Evolutionary conservation across 2,888 invertebrate species (phyloP), one percentile per base, ranked within the genome.

Genomic region (Sisyra nigra): DNA sequence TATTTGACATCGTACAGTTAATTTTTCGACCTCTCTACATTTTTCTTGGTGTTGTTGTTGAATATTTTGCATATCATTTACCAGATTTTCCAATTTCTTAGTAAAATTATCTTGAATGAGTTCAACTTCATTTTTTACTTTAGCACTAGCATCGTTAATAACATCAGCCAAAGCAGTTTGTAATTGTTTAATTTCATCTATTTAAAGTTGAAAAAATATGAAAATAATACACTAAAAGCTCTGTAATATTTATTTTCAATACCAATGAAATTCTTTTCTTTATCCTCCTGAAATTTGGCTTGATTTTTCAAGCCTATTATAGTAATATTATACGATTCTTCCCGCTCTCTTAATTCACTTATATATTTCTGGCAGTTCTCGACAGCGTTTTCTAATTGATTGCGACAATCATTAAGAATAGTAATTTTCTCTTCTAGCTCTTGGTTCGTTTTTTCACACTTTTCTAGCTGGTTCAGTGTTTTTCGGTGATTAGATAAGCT

Each of bases 31-130:
- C 42, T 72, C 54, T 7, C 67, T 54, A 18, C 65, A 65, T 51
- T 75, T 76, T 45, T 71, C 67, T 14, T 69, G 66, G 30, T 76
- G 53, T 50, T 77, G 73, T 0, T 67, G 55, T 50, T 75, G 72
- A 11, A 72, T 52, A 48, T 67, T 67, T 50, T 67, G 67, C 9
- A 77, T 67, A 48, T 76, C 73, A 8, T 62, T 53, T 11, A 69
- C 52, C 61, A 76, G 68, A 39, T 69, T 69, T 38, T 72, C 62
- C 10, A 72, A 57, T 54, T 74, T 76, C 40, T 69, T 70, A 19
- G 71, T 69, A 50, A 73, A 74, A 48, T 68, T 69, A 3, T 69
- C 63, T 53, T 67, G 75, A 0, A 74, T 57, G 41, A 65, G 63
- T 4, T 66, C 65, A 40, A 76, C 60, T 56, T 83, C 77, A n/a